Evolutionary conservation across 2,113 vertebrate genomes (phyloP), one percentile per base, ranked within the genome.

Genomic region (Condylura cristata): DNA sequence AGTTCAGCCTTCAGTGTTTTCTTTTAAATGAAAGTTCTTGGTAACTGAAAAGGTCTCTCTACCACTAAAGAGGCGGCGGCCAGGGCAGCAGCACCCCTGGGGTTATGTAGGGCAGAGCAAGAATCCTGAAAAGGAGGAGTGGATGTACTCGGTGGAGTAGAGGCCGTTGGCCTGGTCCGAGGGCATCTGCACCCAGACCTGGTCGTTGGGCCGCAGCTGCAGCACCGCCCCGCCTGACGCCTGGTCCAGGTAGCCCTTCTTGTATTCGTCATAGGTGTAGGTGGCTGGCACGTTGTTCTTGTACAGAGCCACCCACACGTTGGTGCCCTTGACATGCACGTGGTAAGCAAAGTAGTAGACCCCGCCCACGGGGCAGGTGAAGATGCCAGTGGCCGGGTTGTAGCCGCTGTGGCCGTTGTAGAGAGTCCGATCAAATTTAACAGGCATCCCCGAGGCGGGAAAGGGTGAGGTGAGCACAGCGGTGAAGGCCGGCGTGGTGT

Each of bases 191-290:
- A 99, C 98, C 99, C 99, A 99, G 91, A 99, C 99, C 97, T 99
- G 99, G 97, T 99, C 99, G 0, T 99, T 99, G 97, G 99, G 99
- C 97, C 99, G 99, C 80, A 99, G 98, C 99, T 99, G 99, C 46
- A 99, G 99, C 96, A 99, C 99, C 0, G 99, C 99, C 80, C 99
- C 99, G 30, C 99, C 99, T 0, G 99, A 99, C 2, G 99, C 99
- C 98, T 99, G 99, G 99, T 99, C 99, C 99, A 99, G 99, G 98
- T 99, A 99, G 93, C 99, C 99, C 96, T 99, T 99, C 98, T 99
- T 99, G 98, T 99, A 99, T 96, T 99, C 99, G 0, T 99, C 99
- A 4, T 99, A 99, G 93, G 99, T 99, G 97, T 99, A 99, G 20
- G 99, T 99, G 95, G 99, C 99, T 0, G 99, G 99, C 97, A 99